Conservation (phyloP, 2,113 vertebrate genomes). For the Coptodon rendalli region DNA sequence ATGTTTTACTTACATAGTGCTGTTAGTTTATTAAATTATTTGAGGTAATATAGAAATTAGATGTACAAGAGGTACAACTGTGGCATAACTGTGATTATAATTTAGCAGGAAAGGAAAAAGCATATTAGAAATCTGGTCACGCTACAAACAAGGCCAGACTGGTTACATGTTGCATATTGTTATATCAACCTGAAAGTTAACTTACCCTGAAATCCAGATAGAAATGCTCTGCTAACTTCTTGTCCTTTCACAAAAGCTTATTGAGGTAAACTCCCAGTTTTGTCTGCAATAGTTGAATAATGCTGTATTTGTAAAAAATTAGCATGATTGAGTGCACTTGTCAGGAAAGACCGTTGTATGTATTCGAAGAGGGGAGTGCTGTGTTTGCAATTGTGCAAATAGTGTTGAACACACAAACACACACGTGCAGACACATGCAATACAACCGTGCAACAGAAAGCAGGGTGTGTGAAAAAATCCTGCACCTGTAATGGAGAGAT, state of each 20-base stretch:
- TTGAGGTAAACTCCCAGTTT: slow-evolving; percentile 24
- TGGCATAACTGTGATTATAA: not conserved
- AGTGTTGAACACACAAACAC: slow-evolving; percentile 3
- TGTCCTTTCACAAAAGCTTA: slow-evolving; percentile 16
- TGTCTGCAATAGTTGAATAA: slow-evolving; percentile 30
- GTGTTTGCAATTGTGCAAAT: slow-evolving; percentile 55
- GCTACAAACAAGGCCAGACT: not conserved
- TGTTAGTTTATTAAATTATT: not conserved
- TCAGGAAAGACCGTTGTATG: slow-evolving; percentile 38
- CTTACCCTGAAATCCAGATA: not conserved
- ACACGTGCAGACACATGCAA: slow-evolving; percentile 25
- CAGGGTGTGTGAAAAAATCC: slow-evolving; percentile 15
- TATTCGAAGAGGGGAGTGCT: slow-evolving; percentile 45
- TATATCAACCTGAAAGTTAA: not conserved
- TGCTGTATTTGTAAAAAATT: slow-evolving; percentile 54
- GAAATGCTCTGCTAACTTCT: not conserved
- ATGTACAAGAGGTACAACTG: not conserved
- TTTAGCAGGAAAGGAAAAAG: not conserved
- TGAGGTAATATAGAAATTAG: not conserved
- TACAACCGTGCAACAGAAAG: slow-evolving; percentile 10
- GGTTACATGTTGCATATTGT: not conserved
- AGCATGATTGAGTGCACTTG: slow-evolving; percentile 59
- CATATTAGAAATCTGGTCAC: not conserved
- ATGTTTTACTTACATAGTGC: not conserved
- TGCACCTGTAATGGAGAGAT: slow-evolving; percentile 60